These are phyloP conservation scores for Homarus gammarus DNA, from an alignment of 2,888 invertebrate species.

Conservation along the genomic window DNA sequence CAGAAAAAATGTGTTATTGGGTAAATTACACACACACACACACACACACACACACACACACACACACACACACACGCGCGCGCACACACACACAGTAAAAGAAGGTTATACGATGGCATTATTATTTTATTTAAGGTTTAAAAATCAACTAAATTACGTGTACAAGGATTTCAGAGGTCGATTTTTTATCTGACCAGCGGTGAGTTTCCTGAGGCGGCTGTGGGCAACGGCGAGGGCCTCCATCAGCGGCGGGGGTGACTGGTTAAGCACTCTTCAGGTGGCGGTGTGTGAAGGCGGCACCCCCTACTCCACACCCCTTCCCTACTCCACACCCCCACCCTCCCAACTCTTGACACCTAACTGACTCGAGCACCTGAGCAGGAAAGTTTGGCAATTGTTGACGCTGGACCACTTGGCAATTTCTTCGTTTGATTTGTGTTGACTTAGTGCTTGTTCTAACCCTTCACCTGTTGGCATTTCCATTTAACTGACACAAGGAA, in stretches of 20 bases:
- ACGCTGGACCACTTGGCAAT: slow-evolving; percentile 32
- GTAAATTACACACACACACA: too few species aligned
- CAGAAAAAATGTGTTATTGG: too few species aligned
- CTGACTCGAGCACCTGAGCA: slow-evolving; percentile 45
- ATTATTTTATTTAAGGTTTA: too few species aligned
- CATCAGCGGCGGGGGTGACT: not conserved
- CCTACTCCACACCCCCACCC: not conserved
- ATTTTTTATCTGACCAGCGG: not conserved
- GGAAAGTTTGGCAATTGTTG: slow-evolving; percentile 48
- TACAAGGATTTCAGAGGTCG: not conserved
- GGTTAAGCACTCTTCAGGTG: not conserved
- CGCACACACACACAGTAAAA: too few species aligned
- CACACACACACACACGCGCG: too few species aligned
- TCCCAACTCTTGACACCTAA: slow-evolving; percentile 43
- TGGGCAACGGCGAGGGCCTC: not conserved
- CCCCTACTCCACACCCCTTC: not conserved
- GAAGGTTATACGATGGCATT: too few species aligned
- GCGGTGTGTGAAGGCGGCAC: not conserved
- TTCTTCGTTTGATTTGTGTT: slow-evolving; percentile 47
- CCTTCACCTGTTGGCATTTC: slow-evolving; percentile 34
- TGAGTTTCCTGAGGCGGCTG: not conserved
- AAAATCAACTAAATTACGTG: too few species aligned
- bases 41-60: too few species aligned
- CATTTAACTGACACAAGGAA: slow-evolving; percentile 41
- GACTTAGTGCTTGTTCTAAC: slow-evolving; percentile 30